These are phyloP conservation scores for Sinelater perroti DNA, from an alignment of 2,888 invertebrate genomes.

Conservation along the genomic window DNA sequence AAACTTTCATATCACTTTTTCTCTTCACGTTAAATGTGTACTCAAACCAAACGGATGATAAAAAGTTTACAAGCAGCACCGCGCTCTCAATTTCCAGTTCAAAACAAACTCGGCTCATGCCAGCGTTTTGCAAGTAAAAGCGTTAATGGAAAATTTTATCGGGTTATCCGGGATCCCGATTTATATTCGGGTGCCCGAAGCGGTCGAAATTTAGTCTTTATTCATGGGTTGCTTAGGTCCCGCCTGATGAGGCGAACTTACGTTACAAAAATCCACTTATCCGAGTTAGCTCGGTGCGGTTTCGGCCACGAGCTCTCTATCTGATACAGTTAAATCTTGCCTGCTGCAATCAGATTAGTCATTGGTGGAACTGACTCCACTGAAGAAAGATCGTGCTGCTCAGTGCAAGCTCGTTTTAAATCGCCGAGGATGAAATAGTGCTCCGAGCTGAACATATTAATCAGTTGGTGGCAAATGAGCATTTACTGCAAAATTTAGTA, in stretches of 20 bases:
- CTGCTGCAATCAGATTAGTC: too few relatives aligned
- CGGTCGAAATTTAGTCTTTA: slow-evolving; percentile 14
- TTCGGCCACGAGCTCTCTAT: slow-evolving; percentile 2
- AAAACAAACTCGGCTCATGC: slow-evolving; percentile 1
- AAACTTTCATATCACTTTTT: too few relatives aligned
- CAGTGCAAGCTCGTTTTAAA: too few relatives aligned
- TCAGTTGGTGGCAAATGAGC: too few relatives aligned
- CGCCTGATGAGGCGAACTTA: slow-evolving; percentile 8
- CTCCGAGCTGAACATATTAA: too few relatives aligned
- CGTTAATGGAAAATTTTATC: slow-evolving; percentile 18
- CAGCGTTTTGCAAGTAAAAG: slow-evolving; percentile 2
- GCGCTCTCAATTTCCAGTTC: background rate
- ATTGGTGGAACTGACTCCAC: too few relatives aligned
- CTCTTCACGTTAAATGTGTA: too few relatives aligned
- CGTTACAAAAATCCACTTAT: slow-evolving; percentile 11
- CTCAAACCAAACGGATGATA: too few relatives aligned
- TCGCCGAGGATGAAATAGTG: too few relatives aligned
- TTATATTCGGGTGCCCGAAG: slow-evolving; percentile 7
- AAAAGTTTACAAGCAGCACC: slow-evolving; percentile 1
- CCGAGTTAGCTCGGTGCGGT: slow-evolving; percentile 1
- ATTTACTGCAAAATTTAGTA: too few relatives aligned
- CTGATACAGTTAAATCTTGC: slow-evolving; percentile 12
- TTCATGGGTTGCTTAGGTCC: slow-evolving; percentile 7
- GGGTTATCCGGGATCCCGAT: slow-evolving; percentile 3
- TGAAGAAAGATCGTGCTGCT: too few relatives aligned